Evolutionary conservation across 37 sponge, comb jelly and placozoan genomes (phyloP), one percentile per base, ranked within the genome.

Genomic region (Haliclona indistincta): DNA sequence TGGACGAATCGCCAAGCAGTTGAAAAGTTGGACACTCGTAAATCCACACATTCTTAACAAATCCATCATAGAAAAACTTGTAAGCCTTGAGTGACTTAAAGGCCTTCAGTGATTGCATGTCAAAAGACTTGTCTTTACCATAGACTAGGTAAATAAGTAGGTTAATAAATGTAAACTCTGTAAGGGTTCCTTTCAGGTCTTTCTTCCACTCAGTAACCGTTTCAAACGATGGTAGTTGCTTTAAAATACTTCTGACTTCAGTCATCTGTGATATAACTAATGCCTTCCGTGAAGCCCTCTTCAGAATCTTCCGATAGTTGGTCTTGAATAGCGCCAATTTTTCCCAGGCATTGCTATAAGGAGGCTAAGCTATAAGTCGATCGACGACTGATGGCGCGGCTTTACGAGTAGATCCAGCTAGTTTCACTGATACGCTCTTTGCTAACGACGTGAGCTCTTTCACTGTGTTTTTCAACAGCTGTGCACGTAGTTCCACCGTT

Each of bases 121-220:
- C 45, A 61, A 75, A 75, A 28, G 65, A 56, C 36, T 75, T 75
- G 76, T 63, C 65, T 38, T 64, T 61, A 3, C 76, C 45, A 3
- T 75, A 39, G 4, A 75, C 64, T 8, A 75, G 64, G 52, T 75
- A 75, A 22, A 38, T 56, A 55, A 73, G 38, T 38, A 73, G 4
- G 54, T 73, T 73, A 55, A 73, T 73, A 30, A 73, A 73, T 30
- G 74, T 73, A 56, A 73, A 73, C 4, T 73, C 74, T 54, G 10
- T 17, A 22, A 73, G 37, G 3, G 19, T 28, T 3, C 40, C 61
- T 20, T 29, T 38, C 26, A 35, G 35, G 20, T n/a, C 7, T 17
- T 73, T 73, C 3, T 5, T 73, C 74, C 74, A 73, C 4, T 4
- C 41, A 70, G 17, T 23, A 4, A 70, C 41, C 11, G 26, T 45